Base-by-base conservation (phyloP, 1,140 invertebrate species). In the Drosophila cardini region DNA sequence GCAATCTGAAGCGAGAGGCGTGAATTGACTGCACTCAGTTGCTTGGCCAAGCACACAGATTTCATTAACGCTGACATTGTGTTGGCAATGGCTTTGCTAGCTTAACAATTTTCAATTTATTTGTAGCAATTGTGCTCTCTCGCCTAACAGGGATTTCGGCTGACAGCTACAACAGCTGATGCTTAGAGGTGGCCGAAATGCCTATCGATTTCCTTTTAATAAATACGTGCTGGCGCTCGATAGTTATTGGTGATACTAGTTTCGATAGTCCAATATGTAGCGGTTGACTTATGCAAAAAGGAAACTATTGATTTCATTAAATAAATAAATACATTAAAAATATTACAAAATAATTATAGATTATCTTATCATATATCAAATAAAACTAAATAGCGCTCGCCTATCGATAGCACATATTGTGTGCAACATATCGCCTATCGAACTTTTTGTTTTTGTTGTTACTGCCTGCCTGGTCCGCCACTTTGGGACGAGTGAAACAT, bases 61-160 rank as follows among this genome's bases (percentile, higher is more conserved):
- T 90, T 89, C 52, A 89, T 71, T 68, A 89, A 78, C 52, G 84
- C 85, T 56, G 85, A 84, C 84, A 89, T 89, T 40, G 50, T 75
- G 42, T 52, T 36, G 67, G 57, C 63, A 8, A 36, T 68, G 56
- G 18, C 46, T 53, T 58, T 32, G 18, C 3, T 71, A 42, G 13
- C 42, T 71, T 42, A 26, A 26, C 48, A 76, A 78, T 56, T 61
- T 42, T 57, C 45, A 65, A 76, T 46, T 56, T 68, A 36, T 57
- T 10, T 4, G n/a, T 36, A 71, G 8, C 32, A 58, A 30, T 71
- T 61, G 21, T 26, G 21, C 67, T 73, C 40, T 60, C 50, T 62
- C 42, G 52, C 45, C 18, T 71, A 21, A 40, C 72, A 72, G 71
- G 69, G 62, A 64, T 42, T 26, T 81, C 38, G 57, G 46, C 72